phyloP scores from a whole-genome alignment of 1,140 invertebrate genomes.

The Aphelinus atriplicis region DNA sequence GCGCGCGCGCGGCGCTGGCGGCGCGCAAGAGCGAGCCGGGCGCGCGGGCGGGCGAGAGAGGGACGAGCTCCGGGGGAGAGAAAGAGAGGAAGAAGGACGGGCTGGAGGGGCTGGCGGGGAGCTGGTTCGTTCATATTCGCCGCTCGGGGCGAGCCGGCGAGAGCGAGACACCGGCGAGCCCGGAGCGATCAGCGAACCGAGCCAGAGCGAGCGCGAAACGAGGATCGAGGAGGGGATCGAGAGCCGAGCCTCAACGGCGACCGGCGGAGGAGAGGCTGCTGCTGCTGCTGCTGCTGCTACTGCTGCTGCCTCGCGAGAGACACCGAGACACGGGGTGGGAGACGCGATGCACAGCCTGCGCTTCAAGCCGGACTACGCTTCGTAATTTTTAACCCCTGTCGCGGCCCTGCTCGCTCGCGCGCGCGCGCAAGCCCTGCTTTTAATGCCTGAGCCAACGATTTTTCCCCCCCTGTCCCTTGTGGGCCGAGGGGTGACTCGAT shows the following conservation, averaged over 20 bases:
- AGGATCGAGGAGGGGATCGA: slow-evolving; percentile 41
- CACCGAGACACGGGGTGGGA: slow-evolving; percentile 49
- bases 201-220: background rate
- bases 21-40: slow-evolving; percentile 47
- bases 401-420: background rate
- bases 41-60: slow-evolving; percentile 29
- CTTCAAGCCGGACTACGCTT: slow-evolving; percentile 29
- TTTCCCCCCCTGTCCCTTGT: too few relatives aligned
- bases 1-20: slow-evolving; percentile 49
- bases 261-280: background rate
- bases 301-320: background rate
- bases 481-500: too few relatives aligned
- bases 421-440: too few relatives aligned
- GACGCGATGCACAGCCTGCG: slow-evolving; percentile 20
- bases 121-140: slow-evolving; percentile 51
- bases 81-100: slow-evolving; percentile 11
- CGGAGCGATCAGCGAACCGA: slow-evolving; percentile 11
- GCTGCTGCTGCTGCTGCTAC: too few relatives aligned
- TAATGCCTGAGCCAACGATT: too few relatives aligned
- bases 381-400: slow-evolving; percentile 22
- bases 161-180: slow-evolving; percentile 41
- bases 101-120: slow-evolving; percentile 49
- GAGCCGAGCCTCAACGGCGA: slow-evolving; percentile 7
- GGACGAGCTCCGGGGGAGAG: slow-evolving; percentile 17
- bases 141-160: slow-evolving; percentile 44